Conservation (phyloP, 2,888 invertebrate genomes). For the Pemphredon lugubris region DNA sequence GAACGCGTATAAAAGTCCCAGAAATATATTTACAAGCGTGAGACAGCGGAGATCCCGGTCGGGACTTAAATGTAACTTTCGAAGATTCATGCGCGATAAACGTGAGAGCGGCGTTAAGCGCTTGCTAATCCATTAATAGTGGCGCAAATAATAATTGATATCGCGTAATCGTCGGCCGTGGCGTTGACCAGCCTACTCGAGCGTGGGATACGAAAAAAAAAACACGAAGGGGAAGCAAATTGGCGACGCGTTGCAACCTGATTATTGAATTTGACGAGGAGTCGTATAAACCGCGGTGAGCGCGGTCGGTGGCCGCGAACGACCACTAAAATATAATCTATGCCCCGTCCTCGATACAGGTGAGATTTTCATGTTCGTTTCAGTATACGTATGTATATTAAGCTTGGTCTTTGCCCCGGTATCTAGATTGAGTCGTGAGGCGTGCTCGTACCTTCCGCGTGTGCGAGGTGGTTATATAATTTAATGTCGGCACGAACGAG, state of each 20-base stretch:
- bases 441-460: too few species aligned
- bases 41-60: neutral
- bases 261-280: constrained; percentile 51
- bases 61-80: constrained; percentile 8
- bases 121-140: constrained; percentile 68
- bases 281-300: constrained; percentile 24
- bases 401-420: too few species aligned
- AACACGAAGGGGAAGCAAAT: neutral
- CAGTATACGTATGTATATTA: constrained; percentile 3
- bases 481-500: too few species aligned
- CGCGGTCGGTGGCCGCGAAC: constrained; percentile 37
- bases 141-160: constrained; percentile 63
- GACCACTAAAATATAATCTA: constrained; percentile 56
- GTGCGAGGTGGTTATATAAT: too few species aligned
- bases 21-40: constrained; percentile 19
- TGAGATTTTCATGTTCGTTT: constrained; percentile 24
- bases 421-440: too few species aligned
- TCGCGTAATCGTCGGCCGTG: constrained; percentile 59
- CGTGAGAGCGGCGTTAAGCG: constrained; percentile 44
- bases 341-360: constrained; percentile 7
- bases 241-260: constrained; percentile 2
- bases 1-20: neutral
- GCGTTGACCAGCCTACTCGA: constrained; percentile 8
- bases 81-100: constrained; percentile 59
- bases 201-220: constrained; percentile 16